A percentile compares a stretch with the other conserved stretches of the same genome.
phyloP scores from a whole-genome alignment of 2,888 invertebrate species.

The Eilema depressum region DNA sequence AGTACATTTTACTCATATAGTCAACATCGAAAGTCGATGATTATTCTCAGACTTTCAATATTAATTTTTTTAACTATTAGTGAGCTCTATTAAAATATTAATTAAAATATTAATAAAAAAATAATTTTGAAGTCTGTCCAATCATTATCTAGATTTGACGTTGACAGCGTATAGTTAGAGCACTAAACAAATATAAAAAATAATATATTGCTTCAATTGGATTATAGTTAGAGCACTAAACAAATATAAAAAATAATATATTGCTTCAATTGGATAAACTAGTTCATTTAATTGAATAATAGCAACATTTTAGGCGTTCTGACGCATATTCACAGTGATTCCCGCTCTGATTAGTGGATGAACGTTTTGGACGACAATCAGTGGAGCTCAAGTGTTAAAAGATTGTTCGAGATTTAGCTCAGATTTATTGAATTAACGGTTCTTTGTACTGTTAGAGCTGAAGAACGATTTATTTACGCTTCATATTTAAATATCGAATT shows the following conservation, averaged over 20 bases:
- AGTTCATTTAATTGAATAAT: slow-evolving; percentile 28
- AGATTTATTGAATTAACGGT: slow-evolving; percentile 40
- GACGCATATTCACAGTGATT: slow-evolving; percentile 57
- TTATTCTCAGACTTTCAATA: too few species aligned
- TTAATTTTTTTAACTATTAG: too few species aligned
- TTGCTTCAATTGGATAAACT: not conserved
- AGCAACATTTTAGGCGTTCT: slow-evolving; percentile 45
- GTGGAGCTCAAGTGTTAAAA: slow-evolving; percentile 48
- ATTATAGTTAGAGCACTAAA: not conserved
- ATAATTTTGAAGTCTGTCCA: too few species aligned
- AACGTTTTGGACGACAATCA: slow-evolving; percentile 61
- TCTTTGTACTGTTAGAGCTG: not conserved
- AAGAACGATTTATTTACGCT: not conserved
- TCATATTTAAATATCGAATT: too few species aligned
- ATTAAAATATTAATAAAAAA: too few species aligned
- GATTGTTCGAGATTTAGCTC: slow-evolving; percentile 43
- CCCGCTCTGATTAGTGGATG: slow-evolving; percentile 67
- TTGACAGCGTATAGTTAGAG: too few species aligned
- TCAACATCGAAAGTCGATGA: too few species aligned
- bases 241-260: too few species aligned
- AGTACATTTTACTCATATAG: too few species aligned
- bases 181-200: too few species aligned
- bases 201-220: not conserved
- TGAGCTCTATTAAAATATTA: too few species aligned
- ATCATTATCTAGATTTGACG: too few species aligned